These are phyloP conservation scores for Trogon surrucura DNA, from an alignment of 2,113 vertebrate species.

Conservation along the genomic window DNA sequence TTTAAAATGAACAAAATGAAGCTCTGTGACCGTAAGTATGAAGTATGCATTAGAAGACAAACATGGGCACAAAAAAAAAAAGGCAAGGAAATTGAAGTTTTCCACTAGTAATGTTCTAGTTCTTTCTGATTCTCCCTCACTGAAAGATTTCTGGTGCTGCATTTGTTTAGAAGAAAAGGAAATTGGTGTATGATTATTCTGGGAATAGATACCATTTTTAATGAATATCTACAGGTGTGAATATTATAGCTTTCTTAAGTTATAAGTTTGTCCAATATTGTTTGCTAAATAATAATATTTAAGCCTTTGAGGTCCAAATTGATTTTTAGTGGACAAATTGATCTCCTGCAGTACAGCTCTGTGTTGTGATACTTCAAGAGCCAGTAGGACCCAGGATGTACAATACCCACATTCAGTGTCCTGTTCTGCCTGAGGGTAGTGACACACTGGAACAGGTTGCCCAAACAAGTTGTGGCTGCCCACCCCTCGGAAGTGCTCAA, in stretches of 20 bases:
- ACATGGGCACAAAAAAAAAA: neutral
- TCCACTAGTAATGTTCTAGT: neutral
- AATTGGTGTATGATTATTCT: neutral
- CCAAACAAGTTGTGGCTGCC: too few species aligned
- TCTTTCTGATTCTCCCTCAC: neutral
- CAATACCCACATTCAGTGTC: neutral
- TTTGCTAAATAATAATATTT: neutral
- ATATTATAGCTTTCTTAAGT: neutral
- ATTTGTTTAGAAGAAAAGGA: neutral
- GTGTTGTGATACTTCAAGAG: neutral
- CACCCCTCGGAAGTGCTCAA: too few species aligned
- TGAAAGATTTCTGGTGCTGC: neutral
- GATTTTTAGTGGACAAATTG: neutral
- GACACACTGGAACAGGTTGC: too few species aligned
- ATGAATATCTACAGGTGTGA: neutral
- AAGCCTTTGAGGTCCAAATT: neutral
- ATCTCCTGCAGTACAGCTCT: neutral
- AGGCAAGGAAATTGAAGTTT: neutral
- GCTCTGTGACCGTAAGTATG: neutral
- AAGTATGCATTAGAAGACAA: constrained; percentile 7
- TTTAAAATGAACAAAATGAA: constrained; percentile 1
- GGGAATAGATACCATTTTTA: neutral
- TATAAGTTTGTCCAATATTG: neutral
- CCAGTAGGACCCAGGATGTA: neutral
- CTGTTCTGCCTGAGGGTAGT: neutral